phyloP scores from a whole-genome alignment of 2,113 vertebrate genomes.

The Xiphias gladius region DNA sequence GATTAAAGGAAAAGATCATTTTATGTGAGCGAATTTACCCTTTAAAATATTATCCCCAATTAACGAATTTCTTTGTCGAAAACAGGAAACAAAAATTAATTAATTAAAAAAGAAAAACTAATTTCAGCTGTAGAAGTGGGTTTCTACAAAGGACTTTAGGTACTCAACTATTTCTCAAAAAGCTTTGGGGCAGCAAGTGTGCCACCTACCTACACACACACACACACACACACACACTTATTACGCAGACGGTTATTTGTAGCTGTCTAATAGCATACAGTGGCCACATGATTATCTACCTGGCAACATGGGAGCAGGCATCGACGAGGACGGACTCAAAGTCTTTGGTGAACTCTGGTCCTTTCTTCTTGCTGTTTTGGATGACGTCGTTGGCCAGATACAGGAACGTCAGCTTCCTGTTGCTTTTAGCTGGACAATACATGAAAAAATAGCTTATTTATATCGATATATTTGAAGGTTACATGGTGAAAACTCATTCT shows the following conservation, averaged over 20 bases:
- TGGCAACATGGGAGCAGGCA: constrained; percentile 97
- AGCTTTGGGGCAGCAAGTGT: no score
- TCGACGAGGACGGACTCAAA: constrained; percentile 97
- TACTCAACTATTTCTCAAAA: no score
- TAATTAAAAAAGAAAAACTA: neutral
- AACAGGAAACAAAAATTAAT: neutral
- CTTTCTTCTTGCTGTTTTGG: constrained; percentile 99
- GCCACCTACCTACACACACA: no score
- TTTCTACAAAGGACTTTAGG: no score
- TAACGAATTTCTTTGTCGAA: neutral
- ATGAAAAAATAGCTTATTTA: constrained; percentile 9
- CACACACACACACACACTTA: no score
- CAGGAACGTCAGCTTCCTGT: constrained; percentile 95
- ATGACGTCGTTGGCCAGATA: constrained; percentile 99
- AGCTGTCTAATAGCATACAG: neutral
- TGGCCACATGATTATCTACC: constrained; percentile 80
- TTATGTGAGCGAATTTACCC: no score
- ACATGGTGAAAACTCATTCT: neutral
- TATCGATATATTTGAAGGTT: neutral
- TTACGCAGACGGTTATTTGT: no score
- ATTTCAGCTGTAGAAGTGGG: no score
- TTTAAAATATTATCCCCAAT: neutral
- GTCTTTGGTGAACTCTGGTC: constrained; percentile 96
- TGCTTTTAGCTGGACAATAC: constrained; percentile 89
- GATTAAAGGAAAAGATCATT: neutral